Evolutionary conservation across 2,113 vertebrate species (phyloP).

Genomic region (Pseudopipra pipra): DNA sequence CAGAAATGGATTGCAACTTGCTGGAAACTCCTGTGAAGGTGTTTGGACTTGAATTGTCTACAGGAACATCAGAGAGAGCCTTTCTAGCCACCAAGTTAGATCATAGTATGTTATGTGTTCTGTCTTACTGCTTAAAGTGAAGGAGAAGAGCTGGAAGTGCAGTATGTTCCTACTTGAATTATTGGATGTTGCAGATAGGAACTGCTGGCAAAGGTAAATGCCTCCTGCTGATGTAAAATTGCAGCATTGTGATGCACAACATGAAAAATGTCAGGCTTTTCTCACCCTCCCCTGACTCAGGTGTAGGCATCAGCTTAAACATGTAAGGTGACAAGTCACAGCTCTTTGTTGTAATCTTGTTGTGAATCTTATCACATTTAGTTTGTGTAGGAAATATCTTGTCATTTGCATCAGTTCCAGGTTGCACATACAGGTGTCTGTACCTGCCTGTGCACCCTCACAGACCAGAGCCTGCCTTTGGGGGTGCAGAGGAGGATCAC

Average conservation of each 20-base stretch:
- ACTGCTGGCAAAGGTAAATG: background rate
- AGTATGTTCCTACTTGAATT: background rate
- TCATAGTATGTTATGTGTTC: background rate
- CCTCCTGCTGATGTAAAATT: background rate
- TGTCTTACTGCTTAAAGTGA: background rate
- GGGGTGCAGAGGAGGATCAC: background rate
- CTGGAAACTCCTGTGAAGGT: background rate
- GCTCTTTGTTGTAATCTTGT: background rate
- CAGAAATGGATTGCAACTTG: background rate
- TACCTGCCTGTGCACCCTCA: fast-evolving
- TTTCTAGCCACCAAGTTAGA: background rate
- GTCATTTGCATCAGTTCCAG: background rate
- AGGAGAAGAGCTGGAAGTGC: background rate
- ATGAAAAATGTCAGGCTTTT: background rate
- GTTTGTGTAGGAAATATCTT: background rate
- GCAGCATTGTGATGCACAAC: background rate
- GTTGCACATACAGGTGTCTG: fast-evolving
- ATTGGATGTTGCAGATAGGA: background rate
- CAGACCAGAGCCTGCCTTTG: background rate
- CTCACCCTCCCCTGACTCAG: background rate
- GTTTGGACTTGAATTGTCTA: background rate
- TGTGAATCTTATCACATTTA: background rate
- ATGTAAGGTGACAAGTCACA: background rate
- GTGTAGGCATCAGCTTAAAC: background rate
- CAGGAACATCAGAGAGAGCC: background rate